Conservation (phyloP, 2,888 invertebrate genomes). For the Sarcophaga caerulescens region DNA sequence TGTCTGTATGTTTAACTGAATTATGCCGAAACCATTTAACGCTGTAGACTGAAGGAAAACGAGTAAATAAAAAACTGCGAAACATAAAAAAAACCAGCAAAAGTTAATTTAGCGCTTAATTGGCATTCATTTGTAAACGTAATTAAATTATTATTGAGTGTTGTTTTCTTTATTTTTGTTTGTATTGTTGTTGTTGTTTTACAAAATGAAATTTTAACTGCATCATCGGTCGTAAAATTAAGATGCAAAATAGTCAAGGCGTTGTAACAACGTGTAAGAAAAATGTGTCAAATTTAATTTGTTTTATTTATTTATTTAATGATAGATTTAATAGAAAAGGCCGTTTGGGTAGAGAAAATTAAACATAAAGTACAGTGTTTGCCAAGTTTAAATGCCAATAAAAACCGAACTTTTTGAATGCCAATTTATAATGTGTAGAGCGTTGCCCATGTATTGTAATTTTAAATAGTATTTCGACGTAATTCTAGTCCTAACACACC, state of each 20-base stretch:
- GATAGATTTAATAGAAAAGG: too few species aligned
- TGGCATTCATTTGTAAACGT: conserved; percentile 57
- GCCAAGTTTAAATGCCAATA: too few species aligned
- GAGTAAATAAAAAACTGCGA: conserved; percentile 1
- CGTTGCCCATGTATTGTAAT: too few species aligned
- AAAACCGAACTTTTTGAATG: too few species aligned
- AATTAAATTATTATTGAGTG: conserved; percentile 48
- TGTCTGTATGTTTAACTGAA: conserved; percentile 18
- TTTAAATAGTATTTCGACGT: too few species aligned
- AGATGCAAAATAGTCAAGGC: background rate
- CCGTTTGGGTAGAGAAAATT: too few species aligned
- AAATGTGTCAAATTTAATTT: too few species aligned
- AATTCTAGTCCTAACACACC: too few species aligned
- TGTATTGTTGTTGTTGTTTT: background rate
- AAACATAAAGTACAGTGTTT: too few species aligned
- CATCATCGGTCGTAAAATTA: background rate
- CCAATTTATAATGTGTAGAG: too few species aligned
- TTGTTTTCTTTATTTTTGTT: conserved; percentile 2
- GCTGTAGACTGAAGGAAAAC: conserved; percentile 4
- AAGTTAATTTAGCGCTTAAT: conserved; percentile 58
- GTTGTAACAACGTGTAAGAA: too few species aligned
- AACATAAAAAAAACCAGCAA: conserved; percentile 12
- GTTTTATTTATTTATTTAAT: too few species aligned
- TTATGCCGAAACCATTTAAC: conserved; percentile 43
- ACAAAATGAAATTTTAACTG: background rate